Conservation (phyloP, 1,140 invertebrate species). For the Portunus trituberculatus region DNA sequence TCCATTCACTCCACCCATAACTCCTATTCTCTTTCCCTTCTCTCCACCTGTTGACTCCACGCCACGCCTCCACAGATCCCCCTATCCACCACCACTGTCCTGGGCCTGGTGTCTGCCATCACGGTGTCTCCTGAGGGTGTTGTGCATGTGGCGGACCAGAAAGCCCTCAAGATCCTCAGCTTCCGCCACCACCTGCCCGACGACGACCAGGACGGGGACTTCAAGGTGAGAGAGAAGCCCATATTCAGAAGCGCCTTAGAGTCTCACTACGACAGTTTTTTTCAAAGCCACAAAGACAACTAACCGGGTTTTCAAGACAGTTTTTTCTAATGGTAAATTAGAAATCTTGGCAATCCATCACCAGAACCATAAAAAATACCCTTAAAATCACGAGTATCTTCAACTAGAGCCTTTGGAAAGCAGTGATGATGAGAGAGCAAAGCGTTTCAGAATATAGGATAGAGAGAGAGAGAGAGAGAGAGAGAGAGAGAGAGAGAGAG, state of each 20-base stretch:
- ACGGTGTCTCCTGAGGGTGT: conserved; percentile 96
- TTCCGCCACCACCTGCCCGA: conserved; percentile 93
- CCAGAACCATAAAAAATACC: too few species aligned
- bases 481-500: not conserved
- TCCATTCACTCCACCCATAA: not conserved
- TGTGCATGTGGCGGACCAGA: conserved; percentile 95
- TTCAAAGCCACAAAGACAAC: not conserved
- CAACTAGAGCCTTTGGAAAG: too few species aligned
- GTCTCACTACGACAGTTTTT: conserved; percentile 86
- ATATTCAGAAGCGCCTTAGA: not conserved
- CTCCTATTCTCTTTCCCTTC: not conserved
- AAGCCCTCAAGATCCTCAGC: conserved; percentile 89
- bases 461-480: not conserved
- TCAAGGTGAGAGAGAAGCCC: conserved; percentile 85
- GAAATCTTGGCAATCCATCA: too few species aligned
- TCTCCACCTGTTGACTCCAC: not conserved
- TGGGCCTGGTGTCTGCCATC: conserved; percentile 91
- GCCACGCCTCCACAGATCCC: conserved; percentile 42
- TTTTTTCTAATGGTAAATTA: too few species aligned
- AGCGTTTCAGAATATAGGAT: too few species aligned
- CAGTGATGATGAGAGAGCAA: too few species aligned
- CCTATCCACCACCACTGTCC: conserved; percentile 65
- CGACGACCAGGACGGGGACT: conserved; percentile 90
- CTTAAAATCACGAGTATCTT: too few species aligned
- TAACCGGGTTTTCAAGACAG: too few species aligned